phyloP scores from a whole-genome alignment of 2,797 vertebrate genomes.

The Scolopax rusticola region DNA sequence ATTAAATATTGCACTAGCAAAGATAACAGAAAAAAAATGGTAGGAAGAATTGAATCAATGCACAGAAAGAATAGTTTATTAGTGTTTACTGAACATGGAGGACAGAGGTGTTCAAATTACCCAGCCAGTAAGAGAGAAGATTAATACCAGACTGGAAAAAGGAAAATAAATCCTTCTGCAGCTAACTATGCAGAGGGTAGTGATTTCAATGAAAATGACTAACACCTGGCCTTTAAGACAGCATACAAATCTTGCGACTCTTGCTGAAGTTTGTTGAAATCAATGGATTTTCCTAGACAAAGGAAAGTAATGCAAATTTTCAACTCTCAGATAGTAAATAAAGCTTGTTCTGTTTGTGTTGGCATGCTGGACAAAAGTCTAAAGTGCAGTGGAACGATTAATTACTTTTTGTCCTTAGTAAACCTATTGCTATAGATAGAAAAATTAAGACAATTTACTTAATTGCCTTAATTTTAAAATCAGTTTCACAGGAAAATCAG shows the following conservation, averaged over 20 bases:
- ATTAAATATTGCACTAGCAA: background rate
- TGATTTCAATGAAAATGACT: background rate
- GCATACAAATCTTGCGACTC: background rate
- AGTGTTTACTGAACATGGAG: background rate
- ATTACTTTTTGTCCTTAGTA: background rate
- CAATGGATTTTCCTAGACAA: background rate
- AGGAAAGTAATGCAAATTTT: background rate
- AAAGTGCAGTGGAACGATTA: accelerated
- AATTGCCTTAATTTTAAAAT: background rate
- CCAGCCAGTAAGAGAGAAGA: background rate
- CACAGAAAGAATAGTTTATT: background rate
- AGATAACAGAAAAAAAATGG: background rate
- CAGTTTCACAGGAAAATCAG: background rate
- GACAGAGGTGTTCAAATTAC: background rate
- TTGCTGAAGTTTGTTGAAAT: background rate
- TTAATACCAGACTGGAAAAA: background rate
- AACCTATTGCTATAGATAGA: background rate
- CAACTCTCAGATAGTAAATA: background rate
- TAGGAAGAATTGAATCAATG: background rate
- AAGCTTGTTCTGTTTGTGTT: background rate
- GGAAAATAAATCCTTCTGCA: background rate
- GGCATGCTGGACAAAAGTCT: background rate
- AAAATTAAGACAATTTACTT: background rate
- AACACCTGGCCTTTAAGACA: background rate
- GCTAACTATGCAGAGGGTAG: background rate